phyloP scores from a whole-genome alignment of 2,888 invertebrate species.

The Eustalomyia histrio region DNA sequence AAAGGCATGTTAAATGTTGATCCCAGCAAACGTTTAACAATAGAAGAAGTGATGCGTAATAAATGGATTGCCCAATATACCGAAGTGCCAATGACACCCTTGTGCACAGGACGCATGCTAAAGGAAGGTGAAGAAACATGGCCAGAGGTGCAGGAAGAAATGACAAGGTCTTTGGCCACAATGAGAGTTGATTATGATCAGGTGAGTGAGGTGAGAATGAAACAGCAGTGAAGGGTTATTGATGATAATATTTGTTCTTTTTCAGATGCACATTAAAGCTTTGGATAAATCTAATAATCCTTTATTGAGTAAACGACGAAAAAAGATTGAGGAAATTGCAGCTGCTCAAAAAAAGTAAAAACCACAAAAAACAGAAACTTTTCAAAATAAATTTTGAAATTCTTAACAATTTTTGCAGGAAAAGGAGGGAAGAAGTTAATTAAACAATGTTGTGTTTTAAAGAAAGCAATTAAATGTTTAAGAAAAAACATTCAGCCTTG shows the following conservation, averaged over 20 bases:
- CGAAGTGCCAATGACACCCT: conserved; percentile 95
- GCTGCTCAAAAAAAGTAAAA: conserved; percentile 66
- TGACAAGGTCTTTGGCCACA: conserved; percentile 97
- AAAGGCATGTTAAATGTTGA: conserved; percentile 96
- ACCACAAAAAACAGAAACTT: conserved; percentile 14
- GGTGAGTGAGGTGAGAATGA: conserved; percentile 76
- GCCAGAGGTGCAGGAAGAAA: conserved; percentile 99
- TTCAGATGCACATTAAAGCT: conserved; percentile 93
- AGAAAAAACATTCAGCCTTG: not conserved
- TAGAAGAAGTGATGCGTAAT: conserved; percentile 93
- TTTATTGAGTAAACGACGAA: conserved; percentile 90
- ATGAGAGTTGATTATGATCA: conserved; percentile 99
- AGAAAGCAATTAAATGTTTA: conserved; percentile 3
- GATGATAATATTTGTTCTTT: conserved; percentile 9
- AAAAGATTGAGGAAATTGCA: conserved; percentile 78
- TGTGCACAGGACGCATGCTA: conserved; percentile 93
- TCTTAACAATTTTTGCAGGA: conserved; percentile 10
- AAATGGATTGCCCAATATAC: conserved; percentile 91
- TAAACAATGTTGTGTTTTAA: not conserved
- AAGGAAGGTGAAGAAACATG: conserved; percentile 95
- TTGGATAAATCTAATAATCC: conserved; percentile 96
- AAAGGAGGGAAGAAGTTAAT: not conserved
- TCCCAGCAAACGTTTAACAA: conserved; percentile 92
- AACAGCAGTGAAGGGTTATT: conserved; percentile 19
- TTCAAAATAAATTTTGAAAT: conserved; percentile 7